Conservation (phyloP, 2,888 invertebrate species). For the Agapostemon virescens region DNA sequence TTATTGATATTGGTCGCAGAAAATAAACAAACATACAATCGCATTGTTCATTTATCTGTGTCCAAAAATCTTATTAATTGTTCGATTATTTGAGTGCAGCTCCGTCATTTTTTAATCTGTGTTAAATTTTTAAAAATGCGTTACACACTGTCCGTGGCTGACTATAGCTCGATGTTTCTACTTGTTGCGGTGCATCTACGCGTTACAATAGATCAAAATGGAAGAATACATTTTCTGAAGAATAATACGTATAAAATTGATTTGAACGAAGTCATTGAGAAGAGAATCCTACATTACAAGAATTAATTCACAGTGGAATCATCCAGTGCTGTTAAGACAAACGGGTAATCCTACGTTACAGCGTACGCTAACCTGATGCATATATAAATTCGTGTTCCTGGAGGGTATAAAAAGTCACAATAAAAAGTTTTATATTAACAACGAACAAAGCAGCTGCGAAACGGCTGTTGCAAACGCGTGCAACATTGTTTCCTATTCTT, state of each 20-base stretch:
- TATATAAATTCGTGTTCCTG: neutral
- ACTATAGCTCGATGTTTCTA: neutral
- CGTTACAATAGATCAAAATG: neutral
- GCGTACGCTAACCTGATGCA: neutral
- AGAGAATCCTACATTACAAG: neutral
- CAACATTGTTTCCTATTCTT: neutral
- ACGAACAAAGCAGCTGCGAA: neutral
- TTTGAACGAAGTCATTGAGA: neutral
- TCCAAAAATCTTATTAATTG: too few species aligned
- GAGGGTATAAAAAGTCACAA: neutral
- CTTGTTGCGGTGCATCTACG: neutral
- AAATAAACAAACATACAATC: too few species aligned
- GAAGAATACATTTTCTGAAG: neutral
- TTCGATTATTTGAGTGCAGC: too few species aligned
- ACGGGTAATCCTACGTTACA: neutral
- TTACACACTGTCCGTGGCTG: too few species aligned
- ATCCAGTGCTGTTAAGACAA: neutral
- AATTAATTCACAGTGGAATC: neutral
- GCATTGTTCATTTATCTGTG: too few species aligned
- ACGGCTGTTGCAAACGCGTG: neutral
- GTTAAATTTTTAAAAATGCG: too few species aligned
- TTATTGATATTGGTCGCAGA: too few species aligned
- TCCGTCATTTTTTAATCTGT: too few species aligned
- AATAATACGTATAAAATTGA: too few species aligned
- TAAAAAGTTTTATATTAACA: slow-evolving; percentile 1